A percentile compares a stretch with the other conserved stretches of the same genome.
Evolutionary conservation across 2,888 invertebrate genomes (phyloP).

Genomic region (Agrypnus murinus): DNA sequence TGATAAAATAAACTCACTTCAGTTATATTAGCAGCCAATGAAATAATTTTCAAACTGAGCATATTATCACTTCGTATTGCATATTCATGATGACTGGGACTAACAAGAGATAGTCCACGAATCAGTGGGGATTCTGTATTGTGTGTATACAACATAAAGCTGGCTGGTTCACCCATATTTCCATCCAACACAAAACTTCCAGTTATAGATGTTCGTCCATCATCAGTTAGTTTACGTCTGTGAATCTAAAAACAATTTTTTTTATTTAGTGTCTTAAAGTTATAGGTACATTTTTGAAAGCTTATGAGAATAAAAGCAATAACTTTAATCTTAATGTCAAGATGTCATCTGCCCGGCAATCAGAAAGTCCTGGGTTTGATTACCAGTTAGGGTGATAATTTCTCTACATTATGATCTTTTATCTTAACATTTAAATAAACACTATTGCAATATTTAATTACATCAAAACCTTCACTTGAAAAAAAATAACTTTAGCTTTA

Average conservation of each 20-base stretch:
- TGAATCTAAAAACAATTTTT: slow-evolving; percentile 68
- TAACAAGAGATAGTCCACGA: slow-evolving; percentile 71
- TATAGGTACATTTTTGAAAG: too few relatives aligned
- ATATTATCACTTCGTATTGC: slow-evolving; percentile 72
- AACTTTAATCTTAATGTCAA: too few relatives aligned
- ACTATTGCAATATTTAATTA: too few relatives aligned
- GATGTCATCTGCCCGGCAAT: too few relatives aligned
- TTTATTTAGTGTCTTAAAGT: neutral
- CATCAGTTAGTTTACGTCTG: slow-evolving; percentile 72
- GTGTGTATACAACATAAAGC: slow-evolving; percentile 74
- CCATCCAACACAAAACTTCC: slow-evolving; percentile 75
- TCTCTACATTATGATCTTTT: too few relatives aligned
- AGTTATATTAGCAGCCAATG: slow-evolving; percentile 72
- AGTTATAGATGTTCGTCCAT: slow-evolving; percentile 71
- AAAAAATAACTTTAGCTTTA: too few relatives aligned
- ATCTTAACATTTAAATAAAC: too few relatives aligned
- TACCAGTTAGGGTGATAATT: too few relatives aligned
- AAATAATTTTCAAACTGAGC: slow-evolving; percentile 73
- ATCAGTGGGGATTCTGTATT: slow-evolving; percentile 73
- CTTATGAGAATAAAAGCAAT: too few relatives aligned
- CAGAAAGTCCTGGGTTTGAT: too few relatives aligned
- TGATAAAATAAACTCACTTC: slow-evolving; percentile 65
- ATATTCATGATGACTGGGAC: slow-evolving; percentile 72
- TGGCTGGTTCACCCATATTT: slow-evolving; percentile 72
- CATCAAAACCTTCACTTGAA: too few relatives aligned